Evolutionary conservation across 2,888 invertebrate genomes (phyloP), one percentile per base, ranked within the genome.

Genomic region (Machimus rusticus): DNA sequence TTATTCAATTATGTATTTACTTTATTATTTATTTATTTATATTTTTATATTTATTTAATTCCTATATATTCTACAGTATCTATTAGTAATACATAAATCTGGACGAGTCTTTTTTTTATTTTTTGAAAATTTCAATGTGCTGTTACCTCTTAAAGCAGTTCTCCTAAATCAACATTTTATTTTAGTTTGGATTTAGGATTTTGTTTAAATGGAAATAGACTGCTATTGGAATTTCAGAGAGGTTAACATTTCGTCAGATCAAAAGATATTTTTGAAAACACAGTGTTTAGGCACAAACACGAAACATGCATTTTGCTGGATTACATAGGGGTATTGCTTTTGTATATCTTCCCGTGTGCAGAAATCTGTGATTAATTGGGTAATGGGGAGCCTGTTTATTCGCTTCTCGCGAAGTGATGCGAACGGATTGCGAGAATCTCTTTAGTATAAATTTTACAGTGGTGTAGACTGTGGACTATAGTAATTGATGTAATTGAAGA

Each of bases 291-390:
- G 43, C 19, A 19, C 19, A 9, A 57, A 77, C 19, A 19, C 19
- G 19, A 57, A 39, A 19, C 39, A 43, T 77, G 8, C 39, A 77
- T 19, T 39, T 77, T 77, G 43, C 43, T 43, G 16, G 77, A 77
- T 77, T 39, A 16, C 28, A 28, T 31, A 31, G 8, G 81, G 81
- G 34, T 81, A 55, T 81, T 43, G 55, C 28, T 55, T 85, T 87
- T 87, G 87, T 87, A 55, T 77, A 19, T 55, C 57, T 31, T 77
- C 66, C n/a, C 3, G 74, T 84, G 74, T 84, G 86, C 66, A 23
- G 28, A 28, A 66, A 23, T 78, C 46, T 78, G 51, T 79, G 87
- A 79, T 87, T 87, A 87, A 87, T 86, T 87, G 74, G 77, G 86
- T 76, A 79, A 79, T 19, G 37, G 43, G 57, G 86, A 19, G 74